phyloP scores from a whole-genome alignment of 2,797 vertebrate genomes.

The Megalops cyprinoides region DNA sequence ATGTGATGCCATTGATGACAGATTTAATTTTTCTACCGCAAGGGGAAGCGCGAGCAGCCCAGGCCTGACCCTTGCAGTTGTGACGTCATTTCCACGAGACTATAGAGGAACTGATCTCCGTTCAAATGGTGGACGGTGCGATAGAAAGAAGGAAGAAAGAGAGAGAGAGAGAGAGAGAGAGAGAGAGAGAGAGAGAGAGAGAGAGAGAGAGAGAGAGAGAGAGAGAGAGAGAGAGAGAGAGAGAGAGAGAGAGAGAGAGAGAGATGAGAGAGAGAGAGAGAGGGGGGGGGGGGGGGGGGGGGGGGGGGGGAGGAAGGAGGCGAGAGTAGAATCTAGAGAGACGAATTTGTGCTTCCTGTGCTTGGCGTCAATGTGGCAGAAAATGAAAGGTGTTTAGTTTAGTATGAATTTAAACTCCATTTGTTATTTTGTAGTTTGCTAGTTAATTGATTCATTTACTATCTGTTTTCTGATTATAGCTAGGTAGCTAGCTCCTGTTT shows the following conservation, averaged over 20 bases:
- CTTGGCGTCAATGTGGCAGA: slow-evolving; percentile 70
- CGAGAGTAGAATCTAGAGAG: slow-evolving; percentile 44
- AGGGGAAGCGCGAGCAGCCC: slow-evolving; percentile 35
- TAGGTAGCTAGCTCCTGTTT: slow-evolving; percentile 26
- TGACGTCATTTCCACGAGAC: slow-evolving; percentile 62
- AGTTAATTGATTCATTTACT: background rate
- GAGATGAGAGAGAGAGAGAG: slow-evolving; percentile 37
- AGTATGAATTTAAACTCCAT: background rate
- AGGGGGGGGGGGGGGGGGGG: background rate
- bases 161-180: slow-evolving; percentile 30
- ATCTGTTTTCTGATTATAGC: slow-evolving; percentile 25
- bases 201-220: slow-evolving; percentile 32
- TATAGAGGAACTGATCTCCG: slow-evolving; percentile 28
- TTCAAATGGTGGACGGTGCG: slow-evolving; percentile 51
- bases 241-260: slow-evolving; percentile 41
- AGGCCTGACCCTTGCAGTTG: slow-evolving; percentile 36
- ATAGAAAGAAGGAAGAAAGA: slow-evolving; percentile 46
- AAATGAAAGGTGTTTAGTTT: slow-evolving; percentile 26
- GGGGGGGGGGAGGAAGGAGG: slow-evolving; percentile 12
- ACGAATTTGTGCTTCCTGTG: slow-evolving; percentile 54
- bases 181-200: slow-evolving; percentile 29
- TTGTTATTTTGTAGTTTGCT: background rate
- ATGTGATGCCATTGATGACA: background rate
- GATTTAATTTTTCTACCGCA: background rate
- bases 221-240: slow-evolving; percentile 31